phyloP scores from a whole-genome alignment of 2,113 vertebrate genomes.

The Pituophis catenifer region DNA sequence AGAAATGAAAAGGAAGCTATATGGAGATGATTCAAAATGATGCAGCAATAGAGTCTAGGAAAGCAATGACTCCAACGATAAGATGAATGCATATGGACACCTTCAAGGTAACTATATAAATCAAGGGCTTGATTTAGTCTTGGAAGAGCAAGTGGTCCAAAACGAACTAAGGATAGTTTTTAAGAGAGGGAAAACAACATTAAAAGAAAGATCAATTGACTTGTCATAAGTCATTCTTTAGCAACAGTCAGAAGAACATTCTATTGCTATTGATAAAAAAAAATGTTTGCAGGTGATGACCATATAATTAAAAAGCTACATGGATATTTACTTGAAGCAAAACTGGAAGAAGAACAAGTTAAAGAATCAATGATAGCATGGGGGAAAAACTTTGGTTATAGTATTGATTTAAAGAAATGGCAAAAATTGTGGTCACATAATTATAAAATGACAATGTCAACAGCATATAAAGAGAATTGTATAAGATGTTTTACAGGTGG shows the following conservation, averaged over 20 bases:
- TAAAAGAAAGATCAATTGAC: slow-evolving; percentile 53
- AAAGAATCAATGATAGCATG: too few relatives aligned
- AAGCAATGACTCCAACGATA: slow-evolving; percentile 31
- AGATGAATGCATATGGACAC: slow-evolving; percentile 51
- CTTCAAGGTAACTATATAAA: slow-evolving; percentile 54
- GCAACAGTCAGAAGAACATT: slow-evolving; percentile 33
- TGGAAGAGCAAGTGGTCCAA: slow-evolving; percentile 44
- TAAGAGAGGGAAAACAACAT: slow-evolving; percentile 49
- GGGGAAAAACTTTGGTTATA: too few relatives aligned
- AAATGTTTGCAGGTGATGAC: not conserved
- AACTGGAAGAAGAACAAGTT: too few relatives aligned
- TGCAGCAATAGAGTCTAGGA: slow-evolving; percentile 24
- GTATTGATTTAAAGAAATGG: too few relatives aligned
- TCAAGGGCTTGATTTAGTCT: slow-evolving; percentile 58
- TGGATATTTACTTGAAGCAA: too few relatives aligned
- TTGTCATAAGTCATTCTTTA: slow-evolving; percentile 39
- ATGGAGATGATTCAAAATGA: slow-evolving; percentile 30
- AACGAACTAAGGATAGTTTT: slow-evolving; percentile 57
- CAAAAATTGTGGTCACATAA: too few relatives aligned
- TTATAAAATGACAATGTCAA: too few relatives aligned
- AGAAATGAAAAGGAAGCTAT: slow-evolving; percentile 25
- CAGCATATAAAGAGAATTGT: too few relatives aligned
- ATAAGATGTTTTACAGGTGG: too few relatives aligned
- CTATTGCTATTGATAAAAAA: slow-evolving; percentile 4
- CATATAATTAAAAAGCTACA: too few relatives aligned